Conservation (phyloP, 2,113 vertebrate species). For the Mellivora capensis region DNA sequence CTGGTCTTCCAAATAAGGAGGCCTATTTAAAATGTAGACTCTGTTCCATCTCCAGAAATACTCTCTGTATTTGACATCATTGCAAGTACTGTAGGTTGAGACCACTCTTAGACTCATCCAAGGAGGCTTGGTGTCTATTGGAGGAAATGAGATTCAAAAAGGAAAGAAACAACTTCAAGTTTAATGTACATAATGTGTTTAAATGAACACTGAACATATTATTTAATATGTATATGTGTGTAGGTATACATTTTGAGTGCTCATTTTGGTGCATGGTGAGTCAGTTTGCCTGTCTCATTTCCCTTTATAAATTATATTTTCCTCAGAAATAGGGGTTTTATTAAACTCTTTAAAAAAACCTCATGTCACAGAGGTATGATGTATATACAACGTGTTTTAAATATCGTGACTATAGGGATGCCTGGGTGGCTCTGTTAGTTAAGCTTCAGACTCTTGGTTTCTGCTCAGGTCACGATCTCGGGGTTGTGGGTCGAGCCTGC, state of each 20-base stretch:
- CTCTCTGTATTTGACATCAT: neutral
- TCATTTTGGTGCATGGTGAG: neutral
- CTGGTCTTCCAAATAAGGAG: neutral
- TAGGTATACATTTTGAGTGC: neutral
- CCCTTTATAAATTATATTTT: neutral
- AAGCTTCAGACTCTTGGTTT: neutral
- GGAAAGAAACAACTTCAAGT: neutral
- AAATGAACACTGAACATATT: neutral
- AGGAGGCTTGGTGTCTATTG: neutral
- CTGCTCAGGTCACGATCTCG: neutral
- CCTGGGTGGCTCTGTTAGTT: neutral
- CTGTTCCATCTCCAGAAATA: neutral
- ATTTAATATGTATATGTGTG: neutral
- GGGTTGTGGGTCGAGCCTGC: neutral
- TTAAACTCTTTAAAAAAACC: neutral
- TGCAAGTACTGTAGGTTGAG: neutral
- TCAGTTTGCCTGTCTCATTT: neutral
- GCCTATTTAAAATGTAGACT: neutral
- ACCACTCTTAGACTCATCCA: neutral
- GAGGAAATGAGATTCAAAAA: neutral
- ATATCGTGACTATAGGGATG: neutral
- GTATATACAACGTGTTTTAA: neutral
- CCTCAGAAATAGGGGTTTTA: neutral
- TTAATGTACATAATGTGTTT: neutral
- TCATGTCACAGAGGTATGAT: neutral